Conservation (phyloP, 1,140 invertebrate genomes). For the Drosophila persimilis region DNA sequence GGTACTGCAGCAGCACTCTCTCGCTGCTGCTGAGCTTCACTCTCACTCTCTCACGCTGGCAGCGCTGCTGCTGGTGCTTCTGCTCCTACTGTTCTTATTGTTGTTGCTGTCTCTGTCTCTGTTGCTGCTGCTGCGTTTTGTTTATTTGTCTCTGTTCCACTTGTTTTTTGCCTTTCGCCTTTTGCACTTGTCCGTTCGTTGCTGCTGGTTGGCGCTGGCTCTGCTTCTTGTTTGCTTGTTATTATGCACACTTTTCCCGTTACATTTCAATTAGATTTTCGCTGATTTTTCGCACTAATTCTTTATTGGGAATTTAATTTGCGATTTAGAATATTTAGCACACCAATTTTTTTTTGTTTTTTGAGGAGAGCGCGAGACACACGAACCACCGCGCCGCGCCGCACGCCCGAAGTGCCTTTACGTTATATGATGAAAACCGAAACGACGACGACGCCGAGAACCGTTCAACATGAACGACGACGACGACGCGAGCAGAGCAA, state of each 20-base stretch:
- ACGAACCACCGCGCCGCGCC: too few species aligned
- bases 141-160: slow-evolving; percentile 64
- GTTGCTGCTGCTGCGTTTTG: slow-evolving; percentile 54
- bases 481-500: slow-evolving; percentile 11
- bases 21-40: slow-evolving; percentile 15
- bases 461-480: slow-evolving; percentile 33
- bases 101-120: slow-evolving; percentile 2
- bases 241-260: too few species aligned
- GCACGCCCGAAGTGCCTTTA: slow-evolving; percentile 4
- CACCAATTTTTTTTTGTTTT: slow-evolving; percentile 13
- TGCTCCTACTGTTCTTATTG: slow-evolving; percentile 1
- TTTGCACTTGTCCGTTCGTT: slow-evolving; percentile 51
- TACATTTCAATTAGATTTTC: too few species aligned
- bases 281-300: too few species aligned
- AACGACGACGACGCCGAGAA: slow-evolving; percentile 45
- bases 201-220: too few species aligned
- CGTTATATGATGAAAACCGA: slow-evolving; percentile 35
- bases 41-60: slow-evolving; percentile 7
- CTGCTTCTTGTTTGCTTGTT: too few species aligned
- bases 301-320: too few species aligned
- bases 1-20: neutral
- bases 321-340: too few species aligned
- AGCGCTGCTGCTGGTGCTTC: neutral
- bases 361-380: too few species aligned
- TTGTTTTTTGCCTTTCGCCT: slow-evolving; percentile 63